A percentile compares a stretch with the other conserved stretches of the same genome.
These are phyloP conservation scores for Geotrypetes seraphini DNA, from an alignment of 2,797 vertebrate species.

Conservation along the genomic window DNA sequence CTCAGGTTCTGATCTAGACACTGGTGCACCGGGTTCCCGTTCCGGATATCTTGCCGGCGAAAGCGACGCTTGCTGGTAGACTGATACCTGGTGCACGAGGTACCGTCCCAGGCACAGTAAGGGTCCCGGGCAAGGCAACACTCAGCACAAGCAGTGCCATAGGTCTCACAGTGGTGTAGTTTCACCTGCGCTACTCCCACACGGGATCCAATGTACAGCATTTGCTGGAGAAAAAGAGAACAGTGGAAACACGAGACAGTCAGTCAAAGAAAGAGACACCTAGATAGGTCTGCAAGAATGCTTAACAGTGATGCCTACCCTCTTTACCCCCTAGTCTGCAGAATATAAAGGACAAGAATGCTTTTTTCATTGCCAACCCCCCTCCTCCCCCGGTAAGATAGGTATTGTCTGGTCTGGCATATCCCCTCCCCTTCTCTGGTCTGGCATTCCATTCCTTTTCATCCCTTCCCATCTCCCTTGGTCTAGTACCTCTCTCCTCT, in stretches of 20 bases:
- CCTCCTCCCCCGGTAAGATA: too few relatives aligned
- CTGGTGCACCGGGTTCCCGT: constrained; percentile 73
- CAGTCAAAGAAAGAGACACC: accelerated
- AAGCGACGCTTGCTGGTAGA: constrained; percentile 66
- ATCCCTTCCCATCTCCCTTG: too few relatives aligned
- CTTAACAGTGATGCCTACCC: neutral
- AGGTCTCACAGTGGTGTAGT: constrained; percentile 79
- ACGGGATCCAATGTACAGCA: constrained; percentile 69
- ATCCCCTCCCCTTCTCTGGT: neutral
- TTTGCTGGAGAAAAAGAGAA: constrained; percentile 59
- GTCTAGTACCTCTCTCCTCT: too few relatives aligned
- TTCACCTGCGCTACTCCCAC: constrained; percentile 70
- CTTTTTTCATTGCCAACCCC: too few relatives aligned
- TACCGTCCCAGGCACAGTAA: constrained; percentile 86
- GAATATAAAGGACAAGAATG: too few relatives aligned
- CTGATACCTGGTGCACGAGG: constrained; percentile 62
- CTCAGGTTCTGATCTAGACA: constrained; percentile 76
- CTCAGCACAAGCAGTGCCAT: constrained; percentile 81
- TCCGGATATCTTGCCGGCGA: constrained; percentile 70
- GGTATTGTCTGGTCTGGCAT: too few relatives aligned
- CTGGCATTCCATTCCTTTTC: too few relatives aligned
- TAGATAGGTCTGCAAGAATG: accelerated
- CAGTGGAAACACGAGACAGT: neutral
- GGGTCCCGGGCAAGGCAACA: constrained; percentile 91
- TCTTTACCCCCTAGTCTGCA: too few relatives aligned